Conservation (phyloP, 2,113 vertebrate genomes). For the Sigmodon hispidus region DNA sequence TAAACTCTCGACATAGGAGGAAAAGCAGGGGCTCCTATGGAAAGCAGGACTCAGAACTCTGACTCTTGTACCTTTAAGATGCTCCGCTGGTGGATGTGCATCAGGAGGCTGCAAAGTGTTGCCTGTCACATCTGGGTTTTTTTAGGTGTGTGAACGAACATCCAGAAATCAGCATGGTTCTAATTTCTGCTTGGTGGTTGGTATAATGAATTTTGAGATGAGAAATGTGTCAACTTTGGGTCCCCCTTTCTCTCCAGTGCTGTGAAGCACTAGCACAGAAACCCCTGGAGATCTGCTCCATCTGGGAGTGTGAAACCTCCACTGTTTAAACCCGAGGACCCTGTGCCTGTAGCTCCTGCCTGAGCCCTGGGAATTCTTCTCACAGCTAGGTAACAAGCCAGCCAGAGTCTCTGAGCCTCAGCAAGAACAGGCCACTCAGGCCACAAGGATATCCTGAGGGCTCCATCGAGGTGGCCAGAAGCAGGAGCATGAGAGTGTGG, state of each 20-base stretch:
- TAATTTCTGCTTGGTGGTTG: constrained; percentile 45
- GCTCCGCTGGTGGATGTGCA: rapidly evolving
- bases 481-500: not conserved
- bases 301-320: not conserved
- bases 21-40: not conserved
- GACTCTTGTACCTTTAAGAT: not conserved
- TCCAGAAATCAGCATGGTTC: constrained; percentile 34
- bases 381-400: not conserved
- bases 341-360: not conserved
- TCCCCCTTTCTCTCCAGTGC: not conserved
- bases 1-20: not conserved
- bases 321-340: not conserved
- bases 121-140: constrained; percentile 9
- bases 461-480: not conserved
- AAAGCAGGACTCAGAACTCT: not conserved
- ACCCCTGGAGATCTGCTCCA: not conserved
- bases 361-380: not conserved
- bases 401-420: not conserved
- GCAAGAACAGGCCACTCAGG: not conserved
- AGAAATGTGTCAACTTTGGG: not conserved
- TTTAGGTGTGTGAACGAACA: constrained; percentile 55
- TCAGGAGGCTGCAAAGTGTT: not conserved
- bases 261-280: rapidly evolving
- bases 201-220: not conserved
- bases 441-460: no score